Percentiles rank a stretch among this genome's conserved stretches.
phyloP scores from a whole-genome alignment of 2,888 invertebrate genomes.

The Pediacus dermestoides region DNA sequence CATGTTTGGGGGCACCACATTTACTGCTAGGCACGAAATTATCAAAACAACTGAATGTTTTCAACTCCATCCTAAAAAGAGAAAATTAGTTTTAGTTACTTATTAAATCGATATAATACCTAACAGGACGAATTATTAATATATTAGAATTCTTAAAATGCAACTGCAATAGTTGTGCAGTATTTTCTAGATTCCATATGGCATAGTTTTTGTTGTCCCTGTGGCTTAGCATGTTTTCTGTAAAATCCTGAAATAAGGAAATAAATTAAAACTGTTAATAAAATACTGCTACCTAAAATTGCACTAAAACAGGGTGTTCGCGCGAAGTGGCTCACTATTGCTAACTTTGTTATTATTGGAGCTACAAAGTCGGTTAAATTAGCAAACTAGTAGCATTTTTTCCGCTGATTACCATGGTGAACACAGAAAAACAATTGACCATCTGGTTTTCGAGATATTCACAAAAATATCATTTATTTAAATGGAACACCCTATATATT shows the following conservation, averaged over 20 bases:
- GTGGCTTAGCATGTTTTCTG: conserved; percentile 70
- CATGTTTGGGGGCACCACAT: conserved; percentile 78
- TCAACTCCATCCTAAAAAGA: conserved; percentile 67
- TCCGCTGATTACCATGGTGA: too few species aligned
- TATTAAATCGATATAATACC: too few species aligned
- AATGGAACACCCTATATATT: too few species aligned
- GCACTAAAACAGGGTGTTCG: too few species aligned
- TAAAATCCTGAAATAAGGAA: conserved; percentile 63
- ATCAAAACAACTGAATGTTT: conserved; percentile 82
- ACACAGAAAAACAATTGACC: too few species aligned
- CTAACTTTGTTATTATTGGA: too few species aligned
- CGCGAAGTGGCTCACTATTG: too few species aligned
- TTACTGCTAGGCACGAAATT: conserved; percentile 82
- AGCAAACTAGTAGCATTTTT: too few species aligned
- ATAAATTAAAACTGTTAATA: conserved; percentile 6
- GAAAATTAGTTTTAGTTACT: conserved; percentile 1
- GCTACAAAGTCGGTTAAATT: too few species aligned
- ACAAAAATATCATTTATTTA: too few species aligned
- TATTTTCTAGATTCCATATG: conserved; percentile 79
- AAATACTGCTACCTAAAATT: too few species aligned
- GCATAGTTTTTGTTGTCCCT: conserved; percentile 71
- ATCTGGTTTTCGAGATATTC: too few species aligned
- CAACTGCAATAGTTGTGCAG: conserved; percentile 63
- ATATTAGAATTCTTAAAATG: conserved; percentile 71
- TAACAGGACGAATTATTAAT: conserved; percentile 68